Percentiles rank a stretch among this genome's conserved stretches.
phyloP scores from a whole-genome alignment of 1,140 invertebrate species.

The Trichomalopsis sarcophagae region DNA sequence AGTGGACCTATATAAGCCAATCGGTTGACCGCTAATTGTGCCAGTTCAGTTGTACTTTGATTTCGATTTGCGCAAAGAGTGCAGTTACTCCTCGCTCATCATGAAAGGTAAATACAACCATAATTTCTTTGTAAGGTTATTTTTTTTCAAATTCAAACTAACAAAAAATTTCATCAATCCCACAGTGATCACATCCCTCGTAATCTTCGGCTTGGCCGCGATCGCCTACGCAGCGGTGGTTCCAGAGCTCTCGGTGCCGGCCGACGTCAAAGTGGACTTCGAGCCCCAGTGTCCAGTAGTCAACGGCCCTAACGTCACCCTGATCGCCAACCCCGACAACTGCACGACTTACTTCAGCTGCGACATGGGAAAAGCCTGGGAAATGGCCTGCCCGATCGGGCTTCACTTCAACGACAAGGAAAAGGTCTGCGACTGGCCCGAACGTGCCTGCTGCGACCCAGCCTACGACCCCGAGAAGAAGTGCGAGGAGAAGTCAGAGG shows the following conservation, averaged over 20 bases:
- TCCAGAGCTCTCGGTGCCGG: neutral
- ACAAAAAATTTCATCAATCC: neutral
- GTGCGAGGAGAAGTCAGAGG: neutral
- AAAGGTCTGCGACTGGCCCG: conserved; percentile 76
- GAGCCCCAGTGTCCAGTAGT: conserved; percentile 52
- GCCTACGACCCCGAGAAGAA: neutral
- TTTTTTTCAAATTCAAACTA: neutral
- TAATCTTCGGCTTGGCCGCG: neutral
- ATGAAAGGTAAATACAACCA: neutral
- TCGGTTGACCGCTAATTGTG: neutral
- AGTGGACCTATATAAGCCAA: conserved; percentile 56
- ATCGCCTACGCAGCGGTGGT: neutral
- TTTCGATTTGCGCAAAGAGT: neutral
- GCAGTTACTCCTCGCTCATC: neutral
- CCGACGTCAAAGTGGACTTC: neutral
- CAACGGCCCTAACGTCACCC: conserved; percentile 60
- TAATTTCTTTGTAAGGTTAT: too few species aligned
- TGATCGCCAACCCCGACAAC: conserved; percentile 73
- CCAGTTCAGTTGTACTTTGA: neutral
- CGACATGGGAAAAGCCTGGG: conserved; percentile 69
- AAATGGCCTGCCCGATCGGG: conserved; percentile 72
- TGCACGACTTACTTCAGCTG: conserved; percentile 79
- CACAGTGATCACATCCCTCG: neutral
- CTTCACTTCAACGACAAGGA: conserved; percentile 76
- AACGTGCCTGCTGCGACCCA: neutral